phyloP scores from a whole-genome alignment of 2,888 invertebrate species.

The Autographa pulchrina region DNA sequence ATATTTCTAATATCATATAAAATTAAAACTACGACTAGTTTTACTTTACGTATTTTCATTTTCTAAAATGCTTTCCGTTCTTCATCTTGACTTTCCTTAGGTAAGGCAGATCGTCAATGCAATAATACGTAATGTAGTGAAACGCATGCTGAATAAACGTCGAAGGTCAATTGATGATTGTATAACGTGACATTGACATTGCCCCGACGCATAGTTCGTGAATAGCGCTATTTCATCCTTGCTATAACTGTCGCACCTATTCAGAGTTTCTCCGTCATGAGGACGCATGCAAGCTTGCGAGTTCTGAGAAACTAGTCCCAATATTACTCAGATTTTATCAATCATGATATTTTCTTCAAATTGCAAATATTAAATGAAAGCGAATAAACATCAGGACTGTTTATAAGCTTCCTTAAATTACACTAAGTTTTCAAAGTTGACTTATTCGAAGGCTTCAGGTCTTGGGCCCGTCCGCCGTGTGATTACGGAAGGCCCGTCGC shows the following conservation, averaged over 20 bases:
- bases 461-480: slow-evolving; percentile 21
- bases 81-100: neutral
- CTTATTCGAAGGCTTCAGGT: slow-evolving; percentile 15
- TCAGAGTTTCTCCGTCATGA: neutral
- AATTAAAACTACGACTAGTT: too few species aligned
- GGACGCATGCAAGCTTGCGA: slow-evolving; percentile 1
- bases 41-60: too few species aligned
- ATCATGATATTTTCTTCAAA: neutral
- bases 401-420: too few species aligned
- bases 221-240: slow-evolving; percentile 28
- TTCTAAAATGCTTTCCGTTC: too few species aligned
- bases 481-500: slow-evolving; percentile 49
- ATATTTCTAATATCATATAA: too few species aligned
- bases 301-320: neutral
- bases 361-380: neutral
- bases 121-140: slow-evolving; percentile 11
- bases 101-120: neutral
- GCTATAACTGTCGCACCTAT: slow-evolving; percentile 12
- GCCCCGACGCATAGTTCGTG: slow-evolving; percentile 29
- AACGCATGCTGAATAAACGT: slow-evolving; percentile 16
- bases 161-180: slow-evolving; percentile 54
- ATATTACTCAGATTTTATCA: neutral
- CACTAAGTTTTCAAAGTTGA: too few species aligned
- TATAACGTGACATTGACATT: slow-evolving; percentile 59
- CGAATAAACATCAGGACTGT: neutral